Conservation (phyloP, 2,113 vertebrate species). For the Xyrauchen texanus region DNA sequence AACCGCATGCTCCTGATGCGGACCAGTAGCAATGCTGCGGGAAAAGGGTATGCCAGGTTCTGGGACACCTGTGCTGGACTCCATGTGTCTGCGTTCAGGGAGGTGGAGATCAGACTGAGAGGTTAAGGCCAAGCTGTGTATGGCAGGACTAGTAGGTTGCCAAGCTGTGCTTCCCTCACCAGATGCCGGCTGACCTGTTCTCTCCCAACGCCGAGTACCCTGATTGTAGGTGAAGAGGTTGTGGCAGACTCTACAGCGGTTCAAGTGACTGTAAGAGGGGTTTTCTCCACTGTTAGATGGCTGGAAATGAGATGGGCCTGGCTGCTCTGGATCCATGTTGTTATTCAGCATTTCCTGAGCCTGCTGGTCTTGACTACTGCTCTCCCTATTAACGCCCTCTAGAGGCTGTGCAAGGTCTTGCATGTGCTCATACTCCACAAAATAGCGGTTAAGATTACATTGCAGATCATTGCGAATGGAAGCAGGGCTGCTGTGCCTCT, state of each 20-base stretch:
- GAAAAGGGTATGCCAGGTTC: slow-evolving; percentile 59
- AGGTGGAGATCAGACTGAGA: slow-evolving; percentile 74
- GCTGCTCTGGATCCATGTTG: slow-evolving; percentile 89
- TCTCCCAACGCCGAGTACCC: slow-evolving; percentile 94
- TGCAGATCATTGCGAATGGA: slow-evolving; percentile 90
- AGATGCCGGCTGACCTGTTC: slow-evolving; percentile 77
- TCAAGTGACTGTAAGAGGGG: slow-evolving; percentile 75
- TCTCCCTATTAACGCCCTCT: slow-evolving; percentile 70
- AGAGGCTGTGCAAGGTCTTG: slow-evolving; percentile 87
- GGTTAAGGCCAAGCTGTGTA: slow-evolving; percentile 68
- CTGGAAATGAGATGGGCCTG: slow-evolving; percentile 83
- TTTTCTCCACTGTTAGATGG: slow-evolving; percentile 79
- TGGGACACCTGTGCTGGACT: slow-evolving; percentile 73
- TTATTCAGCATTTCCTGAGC: slow-evolving; percentile 93
- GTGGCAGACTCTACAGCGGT: slow-evolving; percentile 94
- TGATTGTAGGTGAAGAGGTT: slow-evolving; percentile 97
- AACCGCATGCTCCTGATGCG: slow-evolving; percentile 82
- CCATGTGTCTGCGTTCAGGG: slow-evolving; percentile 40
- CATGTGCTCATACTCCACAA: slow-evolving; percentile 92
- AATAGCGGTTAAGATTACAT: slow-evolving; percentile 94
- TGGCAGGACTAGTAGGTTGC: slow-evolving; percentile 66
- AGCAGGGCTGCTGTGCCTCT: slow-evolving; percentile 65
- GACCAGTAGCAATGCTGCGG: slow-evolving; percentile 64
- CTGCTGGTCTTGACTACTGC: slow-evolving; percentile 72
- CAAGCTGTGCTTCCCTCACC: slow-evolving; percentile 65